phyloP scores from a whole-genome alignment of 2,888 invertebrate genomes.

The Patella ulyssiponensis region DNA sequence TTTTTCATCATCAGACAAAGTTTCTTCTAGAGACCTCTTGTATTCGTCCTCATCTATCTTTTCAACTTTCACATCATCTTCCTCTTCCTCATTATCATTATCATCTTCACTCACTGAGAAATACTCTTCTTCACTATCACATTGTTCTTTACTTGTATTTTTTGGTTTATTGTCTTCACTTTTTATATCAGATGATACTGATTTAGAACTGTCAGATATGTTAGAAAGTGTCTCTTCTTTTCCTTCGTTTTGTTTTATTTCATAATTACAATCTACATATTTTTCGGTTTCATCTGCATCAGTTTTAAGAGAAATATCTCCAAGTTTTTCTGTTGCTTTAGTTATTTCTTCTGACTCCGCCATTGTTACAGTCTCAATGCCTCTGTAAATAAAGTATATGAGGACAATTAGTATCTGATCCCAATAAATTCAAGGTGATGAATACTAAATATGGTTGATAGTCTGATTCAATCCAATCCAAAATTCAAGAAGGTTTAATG shows the following conservation, averaged over 20 bases:
- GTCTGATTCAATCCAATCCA: too few species aligned
- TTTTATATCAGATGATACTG: too few species aligned
- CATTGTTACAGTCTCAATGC: too few species aligned
- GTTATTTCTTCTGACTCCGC: too few species aligned
- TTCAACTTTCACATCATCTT: conserved; percentile 45
- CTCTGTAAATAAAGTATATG: too few species aligned
- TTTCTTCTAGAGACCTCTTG: conserved; percentile 43
- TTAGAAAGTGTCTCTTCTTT: conserved; percentile 8
- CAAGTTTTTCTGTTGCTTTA: too few species aligned
- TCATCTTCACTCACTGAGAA: conserved; percentile 25
- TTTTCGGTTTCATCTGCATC: neutral
- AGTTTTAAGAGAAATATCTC: too few species aligned
- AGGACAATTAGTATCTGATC: too few species aligned
- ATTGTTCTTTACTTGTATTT: conserved; percentile 19
- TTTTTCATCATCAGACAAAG: conserved; percentile 51
- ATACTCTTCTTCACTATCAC: conserved; percentile 31
- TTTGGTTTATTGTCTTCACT: too few species aligned
- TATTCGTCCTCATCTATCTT: conserved; percentile 44
- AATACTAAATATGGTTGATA: too few species aligned
- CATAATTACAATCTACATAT: conserved; percentile 1
- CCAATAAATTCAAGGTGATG: too few species aligned
- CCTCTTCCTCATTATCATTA: conserved; percentile 20
- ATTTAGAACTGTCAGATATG: neutral
- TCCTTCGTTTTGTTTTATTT: conserved; percentile 1
- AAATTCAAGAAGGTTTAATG: too few species aligned